Evolutionary conservation across 2,888 invertebrate genomes (phyloP).

Genomic region (Nesidiocoris tenuis): DNA sequence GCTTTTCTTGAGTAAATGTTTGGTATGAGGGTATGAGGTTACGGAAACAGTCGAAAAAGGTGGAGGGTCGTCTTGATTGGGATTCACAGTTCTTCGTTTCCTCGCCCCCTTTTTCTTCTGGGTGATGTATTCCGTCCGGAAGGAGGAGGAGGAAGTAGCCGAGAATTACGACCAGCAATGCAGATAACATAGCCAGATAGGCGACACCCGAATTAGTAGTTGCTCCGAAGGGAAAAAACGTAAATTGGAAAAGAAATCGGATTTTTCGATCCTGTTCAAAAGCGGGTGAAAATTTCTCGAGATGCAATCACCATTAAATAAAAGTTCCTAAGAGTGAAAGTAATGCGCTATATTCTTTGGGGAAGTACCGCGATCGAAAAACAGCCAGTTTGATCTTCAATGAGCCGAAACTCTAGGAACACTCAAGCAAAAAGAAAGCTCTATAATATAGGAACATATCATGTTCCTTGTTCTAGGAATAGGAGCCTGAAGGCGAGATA

Average conservation of each 20-base stretch:
- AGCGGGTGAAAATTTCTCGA: too few species aligned
- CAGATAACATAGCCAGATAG: constrained; percentile 36
- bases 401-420: too few species aligned
- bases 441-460: too few species aligned
- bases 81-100: constrained; percentile 40
- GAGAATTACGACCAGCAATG: constrained; percentile 39
- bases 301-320: too few species aligned
- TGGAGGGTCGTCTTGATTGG: constrained; percentile 33
- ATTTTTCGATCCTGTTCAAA: too few species aligned
- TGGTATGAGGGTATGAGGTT: background rate
- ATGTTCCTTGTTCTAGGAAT: too few species aligned
- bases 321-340: too few species aligned
- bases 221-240: constrained; percentile 13
- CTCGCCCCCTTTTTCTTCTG: constrained; percentile 38
- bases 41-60: background rate
- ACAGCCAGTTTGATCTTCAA: too few species aligned
- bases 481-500: too few species aligned
- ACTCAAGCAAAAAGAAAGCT: too few species aligned
- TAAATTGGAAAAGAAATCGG: background rate
- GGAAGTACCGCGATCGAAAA: too few species aligned
- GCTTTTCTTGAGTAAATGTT: background rate
- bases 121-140: constrained; percentile 42
- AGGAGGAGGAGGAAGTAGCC: background rate
- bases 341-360: too few species aligned
- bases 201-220: constrained; percentile 39